A percentile compares a stretch with the other conserved stretches of the same genome.
Evolutionary conservation across 2,888 invertebrate genomes (phyloP).

Genomic region (Rotaria socialis): DNA sequence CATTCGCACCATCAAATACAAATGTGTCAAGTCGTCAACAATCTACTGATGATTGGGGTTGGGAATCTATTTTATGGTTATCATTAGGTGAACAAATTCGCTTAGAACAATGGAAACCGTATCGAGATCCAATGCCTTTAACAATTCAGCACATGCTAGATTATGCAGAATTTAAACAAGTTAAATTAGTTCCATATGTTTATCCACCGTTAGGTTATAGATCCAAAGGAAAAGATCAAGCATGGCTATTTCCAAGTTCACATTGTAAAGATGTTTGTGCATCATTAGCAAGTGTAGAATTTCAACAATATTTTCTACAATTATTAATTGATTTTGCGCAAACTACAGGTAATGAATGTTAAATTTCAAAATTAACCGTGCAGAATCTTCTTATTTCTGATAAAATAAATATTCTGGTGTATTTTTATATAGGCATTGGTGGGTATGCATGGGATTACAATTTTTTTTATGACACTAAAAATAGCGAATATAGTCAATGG

Average conservation of each 20-base stretch:
- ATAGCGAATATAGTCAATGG: neutral
- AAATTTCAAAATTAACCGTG: too few species aligned
- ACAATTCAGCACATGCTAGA: neutral
- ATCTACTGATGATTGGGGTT: neutral
- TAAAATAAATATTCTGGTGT: too few species aligned
- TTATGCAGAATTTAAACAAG: neutral
- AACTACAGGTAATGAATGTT: neutral
- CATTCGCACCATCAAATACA: neutral
- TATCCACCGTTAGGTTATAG: neutral
- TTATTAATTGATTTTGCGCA: neutral
- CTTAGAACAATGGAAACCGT: conserved; percentile 10
- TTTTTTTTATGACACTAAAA: neutral
- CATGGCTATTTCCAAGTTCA: neutral
- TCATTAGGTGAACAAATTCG: neutral
- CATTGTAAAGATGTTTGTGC: neutral
- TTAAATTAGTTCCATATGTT: neutral
- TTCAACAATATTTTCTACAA: neutral
- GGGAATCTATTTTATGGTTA: neutral
- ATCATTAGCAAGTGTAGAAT: neutral
- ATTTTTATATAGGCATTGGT: neutral
- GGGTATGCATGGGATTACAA: conserved; percentile 8
- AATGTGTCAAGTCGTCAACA: neutral
- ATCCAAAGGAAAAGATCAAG: neutral
- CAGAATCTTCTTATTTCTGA: too few species aligned
- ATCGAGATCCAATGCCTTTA: neutral